Evolutionary conservation across 2,113 vertebrate genomes (phyloP).

Genomic region (Sakesphorus luctuosus): DNA sequence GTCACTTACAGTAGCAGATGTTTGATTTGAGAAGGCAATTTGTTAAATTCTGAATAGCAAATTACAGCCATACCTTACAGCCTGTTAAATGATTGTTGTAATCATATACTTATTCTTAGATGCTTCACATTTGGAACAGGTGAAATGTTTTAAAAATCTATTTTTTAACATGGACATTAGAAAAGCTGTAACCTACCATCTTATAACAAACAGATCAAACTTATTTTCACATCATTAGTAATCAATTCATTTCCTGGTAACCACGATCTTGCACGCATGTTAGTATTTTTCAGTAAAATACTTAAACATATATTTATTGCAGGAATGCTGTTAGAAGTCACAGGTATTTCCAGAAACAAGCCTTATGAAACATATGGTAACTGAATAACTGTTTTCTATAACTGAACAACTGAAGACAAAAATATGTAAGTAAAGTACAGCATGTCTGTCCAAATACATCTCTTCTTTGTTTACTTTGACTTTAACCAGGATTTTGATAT

Average conservation of each 20-base stretch:
- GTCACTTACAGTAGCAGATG: conserved; percentile 19
- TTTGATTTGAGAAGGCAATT: conserved; percentile 29
- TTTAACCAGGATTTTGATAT: too few species aligned
- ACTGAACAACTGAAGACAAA: neutral
- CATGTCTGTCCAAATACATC: neutral
- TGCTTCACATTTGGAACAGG: neutral
- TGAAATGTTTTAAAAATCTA: neutral
- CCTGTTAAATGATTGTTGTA: conserved; percentile 33
- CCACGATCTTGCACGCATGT: neutral
- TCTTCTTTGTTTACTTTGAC: neutral
- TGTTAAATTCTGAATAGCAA: conserved; percentile 25
- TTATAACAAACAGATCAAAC: neutral
- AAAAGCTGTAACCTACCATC: neutral
- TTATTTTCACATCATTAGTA: neutral
- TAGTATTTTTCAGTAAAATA: neutral
- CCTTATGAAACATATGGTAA: neutral
- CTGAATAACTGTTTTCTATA: neutral
- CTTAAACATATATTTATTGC: neutral
- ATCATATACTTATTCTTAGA: conserved; percentile 34
- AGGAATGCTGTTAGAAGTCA: neutral
- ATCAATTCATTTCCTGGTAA: neutral
- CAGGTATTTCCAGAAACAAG: neutral
- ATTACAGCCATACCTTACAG: neutral
- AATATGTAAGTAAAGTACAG: neutral
- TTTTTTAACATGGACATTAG: neutral